A percentile compares a stretch with the other conserved stretches of the same genome.
Conservation (phyloP, 2,797 vertebrate species). For the Megalops cyprinoides region DNA sequence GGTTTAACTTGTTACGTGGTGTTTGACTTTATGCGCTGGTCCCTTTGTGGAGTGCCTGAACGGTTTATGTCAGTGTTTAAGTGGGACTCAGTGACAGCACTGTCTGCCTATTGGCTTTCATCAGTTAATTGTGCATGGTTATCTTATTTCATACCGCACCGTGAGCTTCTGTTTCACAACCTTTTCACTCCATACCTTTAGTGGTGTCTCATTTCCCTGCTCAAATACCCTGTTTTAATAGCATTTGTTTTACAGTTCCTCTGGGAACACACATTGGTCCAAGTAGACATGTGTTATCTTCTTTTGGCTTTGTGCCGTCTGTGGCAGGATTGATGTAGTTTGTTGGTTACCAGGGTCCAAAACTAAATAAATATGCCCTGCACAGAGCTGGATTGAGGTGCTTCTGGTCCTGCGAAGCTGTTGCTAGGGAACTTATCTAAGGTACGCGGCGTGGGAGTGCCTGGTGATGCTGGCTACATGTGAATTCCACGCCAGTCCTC, state of each 20-base stretch:
- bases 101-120: neutral
- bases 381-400: neutral
- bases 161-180: too few species aligned
- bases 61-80: neutral
- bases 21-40: neutral
- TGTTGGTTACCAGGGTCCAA: too few species aligned
- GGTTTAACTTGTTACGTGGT: neutral
- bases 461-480: neutral
- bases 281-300: too few species aligned
- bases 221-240: too few species aligned
- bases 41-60: neutral
- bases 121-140: neutral
- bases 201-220: too few species aligned
- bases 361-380: neutral
- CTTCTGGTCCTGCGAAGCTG: neutral
- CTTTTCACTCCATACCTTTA: too few species aligned
- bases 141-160: neutral
- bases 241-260: too few species aligned
- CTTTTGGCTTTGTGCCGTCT: too few species aligned
- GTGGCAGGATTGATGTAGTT: too few species aligned
- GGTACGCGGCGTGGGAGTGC: neutral
- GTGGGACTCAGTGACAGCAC: neutral
- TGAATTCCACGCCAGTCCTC: neutral
- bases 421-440: conserved; percentile 18
- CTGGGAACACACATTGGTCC: too few species aligned